Evolutionary conservation across 2,888 invertebrate genomes (phyloP).

Genomic region (Troilus luridus): DNA sequence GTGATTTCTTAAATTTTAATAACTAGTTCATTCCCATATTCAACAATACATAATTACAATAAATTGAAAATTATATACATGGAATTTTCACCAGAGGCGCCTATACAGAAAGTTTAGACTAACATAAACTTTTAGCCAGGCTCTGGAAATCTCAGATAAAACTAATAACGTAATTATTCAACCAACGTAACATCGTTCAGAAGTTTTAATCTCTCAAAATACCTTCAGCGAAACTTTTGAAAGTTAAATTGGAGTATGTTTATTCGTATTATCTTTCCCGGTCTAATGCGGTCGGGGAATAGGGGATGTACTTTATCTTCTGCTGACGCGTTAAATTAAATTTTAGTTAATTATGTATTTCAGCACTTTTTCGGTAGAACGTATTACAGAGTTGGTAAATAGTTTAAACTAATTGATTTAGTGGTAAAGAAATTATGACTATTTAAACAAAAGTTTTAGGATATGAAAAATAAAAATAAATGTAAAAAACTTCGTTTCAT

Average conservation of each 20-base stretch:
- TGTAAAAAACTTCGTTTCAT: too few species aligned
- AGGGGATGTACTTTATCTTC: not conserved
- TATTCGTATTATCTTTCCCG: conserved; percentile 12
- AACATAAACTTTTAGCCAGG: not conserved
- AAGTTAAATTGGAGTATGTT: conserved; percentile 21
- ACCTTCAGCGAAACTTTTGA: conserved; percentile 1
- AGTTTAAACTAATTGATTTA: not conserved
- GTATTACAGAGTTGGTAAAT: not conserved
- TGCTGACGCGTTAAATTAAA: not conserved
- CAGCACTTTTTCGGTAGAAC: not conserved
- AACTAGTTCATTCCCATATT: not conserved
- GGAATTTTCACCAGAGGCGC: not conserved
- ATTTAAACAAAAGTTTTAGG: too few species aligned
- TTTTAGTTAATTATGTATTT: not conserved
- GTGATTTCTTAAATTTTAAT: not conserved
- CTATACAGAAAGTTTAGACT: not conserved
- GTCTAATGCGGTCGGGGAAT: not conserved
- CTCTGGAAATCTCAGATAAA: conserved; percentile 11
- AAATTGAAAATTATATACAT: not conserved
- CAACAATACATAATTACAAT: not conserved
- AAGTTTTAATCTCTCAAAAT: conserved; percentile 21
- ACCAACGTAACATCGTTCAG: conserved; percentile 21
- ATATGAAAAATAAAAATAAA: too few species aligned
- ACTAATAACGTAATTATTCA: conserved; percentile 25
- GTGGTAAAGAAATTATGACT: too few species aligned